Evolutionary conservation across 1,140 invertebrate species (phyloP).

Genomic region (Caenorhabditis briggsae): DNA sequence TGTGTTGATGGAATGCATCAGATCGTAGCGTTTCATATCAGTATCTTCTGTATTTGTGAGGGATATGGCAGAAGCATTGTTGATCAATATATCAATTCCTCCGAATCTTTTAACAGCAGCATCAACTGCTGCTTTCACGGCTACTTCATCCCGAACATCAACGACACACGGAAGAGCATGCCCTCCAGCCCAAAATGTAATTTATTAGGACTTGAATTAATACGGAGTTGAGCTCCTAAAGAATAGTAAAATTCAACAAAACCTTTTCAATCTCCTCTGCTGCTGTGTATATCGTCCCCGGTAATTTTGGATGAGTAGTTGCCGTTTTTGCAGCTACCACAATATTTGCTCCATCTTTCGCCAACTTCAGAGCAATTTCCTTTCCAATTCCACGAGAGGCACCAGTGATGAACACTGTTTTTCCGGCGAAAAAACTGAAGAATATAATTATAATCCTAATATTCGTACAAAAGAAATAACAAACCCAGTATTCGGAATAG

Average conservation of each 20-base stretch:
- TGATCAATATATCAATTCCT: constrained; percentile 88
- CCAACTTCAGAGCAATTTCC: constrained; percentile 90
- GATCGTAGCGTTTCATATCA: constrained; percentile 77
- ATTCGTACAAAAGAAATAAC: too few species aligned
- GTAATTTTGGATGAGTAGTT: constrained; percentile 88
- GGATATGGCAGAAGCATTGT: constrained; percentile 89
- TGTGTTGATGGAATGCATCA: constrained; percentile 79
- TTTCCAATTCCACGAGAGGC: constrained; percentile 97
- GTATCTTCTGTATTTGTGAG: constrained; percentile 79
- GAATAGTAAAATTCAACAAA: background rate
- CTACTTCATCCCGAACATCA: constrained; percentile 89
- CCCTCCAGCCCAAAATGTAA: constrained; percentile 83
- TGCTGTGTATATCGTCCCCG: constrained; percentile 96
- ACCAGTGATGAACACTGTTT: constrained; percentile 93
- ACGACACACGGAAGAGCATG: constrained; percentile 91
- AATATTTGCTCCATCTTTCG: constrained; percentile 82
- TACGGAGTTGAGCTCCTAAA: too few species aligned
- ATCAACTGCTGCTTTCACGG: constrained; percentile 87
- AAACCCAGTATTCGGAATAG: constrained; percentile 10
- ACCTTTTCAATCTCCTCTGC: constrained; percentile 89
- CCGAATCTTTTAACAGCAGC: constrained; percentile 91
- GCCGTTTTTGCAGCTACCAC: constrained; percentile 74
- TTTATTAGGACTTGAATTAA: too few species aligned
- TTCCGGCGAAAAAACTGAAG: constrained; percentile 87
- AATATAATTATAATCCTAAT: constrained; percentile 22